Evolutionary conservation across 2,797 vertebrate species (phyloP).

Genomic region (Rhodeus uyekii): DNA sequence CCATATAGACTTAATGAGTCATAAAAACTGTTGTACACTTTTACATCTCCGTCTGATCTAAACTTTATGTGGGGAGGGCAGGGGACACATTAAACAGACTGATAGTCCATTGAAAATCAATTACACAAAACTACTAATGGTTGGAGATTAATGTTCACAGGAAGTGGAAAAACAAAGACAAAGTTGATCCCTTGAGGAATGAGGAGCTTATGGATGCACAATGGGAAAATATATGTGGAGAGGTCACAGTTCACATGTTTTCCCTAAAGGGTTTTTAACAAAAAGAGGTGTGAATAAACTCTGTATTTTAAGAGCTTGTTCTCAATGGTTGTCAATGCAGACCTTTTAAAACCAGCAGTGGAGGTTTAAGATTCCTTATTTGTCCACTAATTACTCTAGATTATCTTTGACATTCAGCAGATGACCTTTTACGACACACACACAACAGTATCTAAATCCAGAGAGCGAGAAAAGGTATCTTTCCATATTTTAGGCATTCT

Average conservation of each 20-base stretch:
- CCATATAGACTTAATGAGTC: conserved; percentile 48
- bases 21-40: conserved; percentile 37
- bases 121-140: conserved; percentile 43
- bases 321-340: background rate
- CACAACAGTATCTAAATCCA: conserved; percentile 27
- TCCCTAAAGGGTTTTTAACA: background rate
- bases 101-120: conserved; percentile 50
- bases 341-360: conserved; percentile 8
- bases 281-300: conserved; percentile 1
- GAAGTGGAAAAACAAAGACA: conserved; percentile 30
- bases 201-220: background rate
- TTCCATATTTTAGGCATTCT: conserved; percentile 30
- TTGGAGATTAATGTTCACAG: conserved; percentile 36
- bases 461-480: conserved; percentile 31
- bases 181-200: conserved; percentile 19
- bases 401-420: conserved; percentile 24
- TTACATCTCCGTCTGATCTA: conserved; percentile 35
- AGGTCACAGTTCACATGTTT: conserved; percentile 15
- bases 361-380: conserved; percentile 34
- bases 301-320: conserved; percentile 28
- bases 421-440: conserved; percentile 20
- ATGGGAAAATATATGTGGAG: background rate
- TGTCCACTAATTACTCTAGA: conserved; percentile 23
- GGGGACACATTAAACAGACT: conserved; percentile 49
- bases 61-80: conserved; percentile 25